Base-by-base conservation (phyloP, 35 echinoderm and acorn worm genomes). In the Stichopus chloronotus region DNA sequence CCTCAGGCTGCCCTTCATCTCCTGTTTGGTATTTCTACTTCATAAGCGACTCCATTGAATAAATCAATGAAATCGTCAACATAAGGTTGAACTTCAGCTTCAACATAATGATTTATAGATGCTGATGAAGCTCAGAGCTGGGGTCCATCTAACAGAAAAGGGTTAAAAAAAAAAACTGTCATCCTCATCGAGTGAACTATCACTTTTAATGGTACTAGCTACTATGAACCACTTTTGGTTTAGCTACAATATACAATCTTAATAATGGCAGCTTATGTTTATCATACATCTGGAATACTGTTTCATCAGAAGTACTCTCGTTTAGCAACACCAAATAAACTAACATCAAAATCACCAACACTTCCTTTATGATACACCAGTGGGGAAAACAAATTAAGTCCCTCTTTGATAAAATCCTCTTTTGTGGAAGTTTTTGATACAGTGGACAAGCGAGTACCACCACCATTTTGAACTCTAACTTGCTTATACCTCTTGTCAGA, bases 301-400 rank as follows among this genome's bases (percentile, higher is more conserved):
- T 68, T 68, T 68, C 63, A 68, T 68, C 63, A 80, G 78, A 22
- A 8, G 78, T 7, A 80, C 78, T 80, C 8, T 80, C 22, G 78
- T 80, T 43, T 80, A 9, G 78, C 78, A 80, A 80, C 78, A 80
- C 22, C 22, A 80, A 80, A 23, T 43, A 8, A 80, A 80, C 78
- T 22, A 80, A 80, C 25, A 13, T 80, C 17, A 68, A 8, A 68
- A 17, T 68, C 63, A 68, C 63, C 63, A 68, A 68, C 63, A 68
- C 63, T 68, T 68, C 63, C 63, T 68, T 68, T 17, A 68, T 68
- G 63, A 68, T 68, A 68, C 63, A 68, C 63, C 63, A 68, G 63
- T 68, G 63, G 63, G 17, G 63, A 68, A 68, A 68, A 9, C 63
- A 68, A 68, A 68, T 68, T 9, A 68, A 68, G 63, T 68, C 63